Evolutionary conservation across 2,113 vertebrate genomes (phyloP), one percentile per base, ranked within the genome.

Genomic region (Microcebus tavaratra): DNA sequence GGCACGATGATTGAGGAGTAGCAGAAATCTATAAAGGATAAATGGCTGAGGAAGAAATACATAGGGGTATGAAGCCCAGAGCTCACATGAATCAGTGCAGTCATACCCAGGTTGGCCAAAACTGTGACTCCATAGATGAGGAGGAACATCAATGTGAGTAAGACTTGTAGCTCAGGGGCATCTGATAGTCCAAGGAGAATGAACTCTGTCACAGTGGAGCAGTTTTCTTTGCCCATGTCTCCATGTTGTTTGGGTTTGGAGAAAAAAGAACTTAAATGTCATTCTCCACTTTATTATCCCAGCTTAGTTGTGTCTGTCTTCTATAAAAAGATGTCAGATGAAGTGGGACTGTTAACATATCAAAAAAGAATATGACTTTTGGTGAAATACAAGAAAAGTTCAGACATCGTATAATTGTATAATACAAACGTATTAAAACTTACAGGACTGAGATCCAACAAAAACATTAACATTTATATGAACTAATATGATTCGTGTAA

Each of bases 111-210:
- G 36, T 36, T 36, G 36, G 36, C 36, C 36, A 36, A 36, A 36
- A 36, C 36, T 36, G 36, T 36, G 36, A 36, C 36, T 36, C 36
- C 36, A 36, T 36, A 36, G 36, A 36, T 36, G 36, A 36, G 36
- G 36, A 36, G 36, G 36, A 36, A 36, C 36, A 36, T 36, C 36
- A 36, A 36, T 36, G 36, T 36, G 36, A 36, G 36, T 36, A 36
- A 36, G 36, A 36, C 36, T 36, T 36, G 36, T 36, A 36, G 36
- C 36, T 36, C 36, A 36, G 36, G 36, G 36, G 1, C 45, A 23
- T 96, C 94, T 36, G 96, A 85, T 42, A 97, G 67, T 13, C 95
- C 97, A 0, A 90, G 6, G 17, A 96, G 76, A 55, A 96, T 42
- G 67, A 96, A 96, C 23, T 94, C 59, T 1, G n/a, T 14, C 18